Conservation (phyloP, 2,113 vertebrate genomes). For the Cottus gobio region DNA sequence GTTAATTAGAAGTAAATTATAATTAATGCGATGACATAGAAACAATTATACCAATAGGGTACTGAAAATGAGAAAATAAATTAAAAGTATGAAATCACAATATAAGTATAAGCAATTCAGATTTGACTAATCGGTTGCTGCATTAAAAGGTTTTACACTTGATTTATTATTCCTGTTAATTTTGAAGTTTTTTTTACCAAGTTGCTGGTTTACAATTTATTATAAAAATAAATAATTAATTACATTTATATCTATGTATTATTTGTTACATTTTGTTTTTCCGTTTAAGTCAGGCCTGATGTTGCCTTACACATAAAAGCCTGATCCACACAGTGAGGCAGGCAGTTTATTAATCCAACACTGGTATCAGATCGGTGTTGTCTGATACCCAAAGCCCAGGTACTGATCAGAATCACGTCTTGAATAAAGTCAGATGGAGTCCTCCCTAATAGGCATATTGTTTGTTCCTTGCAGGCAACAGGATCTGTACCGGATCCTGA, state of each 20-base stretch:
- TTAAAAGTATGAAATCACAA: background rate
- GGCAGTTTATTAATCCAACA: background rate
- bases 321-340: background rate
- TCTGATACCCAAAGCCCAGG: background rate
- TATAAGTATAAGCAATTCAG: background rate
- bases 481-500: slow-evolving; percentile 91
- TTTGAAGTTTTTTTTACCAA: background rate
- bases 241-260: background rate
- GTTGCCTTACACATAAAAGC: no score
- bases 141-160: background rate
- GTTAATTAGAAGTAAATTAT: background rate
- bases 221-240: background rate
- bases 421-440: background rate
- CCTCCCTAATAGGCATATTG: background rate
- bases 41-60: background rate
- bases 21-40: no score
- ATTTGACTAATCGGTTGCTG: background rate
- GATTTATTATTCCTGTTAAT: no score
- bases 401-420: background rate
- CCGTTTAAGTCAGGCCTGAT: background rate
- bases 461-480: slow-evolving; percentile 84
- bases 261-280: background rate
- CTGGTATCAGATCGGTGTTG: no score
- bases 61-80: background rate
- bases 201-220: background rate